Base-by-base conservation (phyloP, 1,140 invertebrate genomes). In the Trissolcus basalis region DNA sequence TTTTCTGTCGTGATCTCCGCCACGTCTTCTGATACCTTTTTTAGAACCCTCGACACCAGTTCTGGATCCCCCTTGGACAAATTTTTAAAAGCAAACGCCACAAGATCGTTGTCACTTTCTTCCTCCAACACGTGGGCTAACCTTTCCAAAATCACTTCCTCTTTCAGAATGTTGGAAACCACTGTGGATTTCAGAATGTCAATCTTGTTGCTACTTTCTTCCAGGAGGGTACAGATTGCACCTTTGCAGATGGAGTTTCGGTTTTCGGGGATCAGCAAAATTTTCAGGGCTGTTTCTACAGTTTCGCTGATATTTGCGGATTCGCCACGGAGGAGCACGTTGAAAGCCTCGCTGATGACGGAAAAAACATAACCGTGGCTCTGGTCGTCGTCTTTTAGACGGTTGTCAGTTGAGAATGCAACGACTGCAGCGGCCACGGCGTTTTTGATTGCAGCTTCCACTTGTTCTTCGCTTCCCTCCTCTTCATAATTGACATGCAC, bases 111-210 rank as follows among this genome's bases (percentile, higher is more conserved):
- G 0, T 90, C 90, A 73, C 90, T 89, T 78, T 91, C 89, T 70
- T 90, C 89, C 54, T 89, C 90, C 11, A 92, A 77, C 47, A 92
- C 89, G 63, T 90, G 87, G 33, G 89, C 89, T 4, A 92, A 84
- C 77, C 91, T 90, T 41, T 92, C 91, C 15, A 92, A 83, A 0
- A 92, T 88, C 9, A 90, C 84, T 50, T 91, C 87, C 78, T 90
- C 85, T 16, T 89, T 89, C 13, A 90, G 79, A 27, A 84, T 81
- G 65, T 89, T 82, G 48, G 87, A 83, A 6, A 89, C 88, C 0
- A 92, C 80, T 0, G 91, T 91, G 61, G 91, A 90, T 82, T 91
- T 91, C 1, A 92, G 85, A 64, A 92, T 88, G 59, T 91, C 89
- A 0, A 92, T 83, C 83, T 92, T 92, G 36, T 90, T 91, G 55